Base-by-base conservation (phyloP, 2,797 vertebrate genomes). In the Staurois parvus region DNA sequence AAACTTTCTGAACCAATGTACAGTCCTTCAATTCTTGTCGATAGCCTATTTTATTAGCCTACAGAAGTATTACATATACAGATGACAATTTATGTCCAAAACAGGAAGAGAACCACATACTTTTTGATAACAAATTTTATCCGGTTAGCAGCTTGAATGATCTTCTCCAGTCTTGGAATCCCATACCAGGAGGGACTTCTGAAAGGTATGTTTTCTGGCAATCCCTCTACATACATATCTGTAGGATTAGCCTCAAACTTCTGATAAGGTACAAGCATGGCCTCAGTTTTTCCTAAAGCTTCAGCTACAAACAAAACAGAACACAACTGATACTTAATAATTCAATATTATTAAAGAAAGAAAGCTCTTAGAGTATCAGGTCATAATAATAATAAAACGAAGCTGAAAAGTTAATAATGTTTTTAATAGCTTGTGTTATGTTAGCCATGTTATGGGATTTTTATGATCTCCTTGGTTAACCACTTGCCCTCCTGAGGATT, bases 111-210 rank as follows among this genome's bases (percentile, higher is more conserved):
- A 62, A 37, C 19, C 32, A 75, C 92, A 88, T 91, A 95, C 95
- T 89, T 94, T 91, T 93, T 95, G 79, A 96, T 95, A 5, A 95
- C 89, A 90, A 95, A 96, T 76, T 94, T 95, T 89, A 96, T 93
- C 52, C 87, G 90, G 87, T 90, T 89, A 85, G 92, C 86, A 52
- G 67, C 88, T 93, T 93, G 89, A 86, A 96, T 91, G 56, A 96
- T 95, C 84, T 94, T 92, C 85, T 96, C 94, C 37, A 96, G 92
- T 69, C 94, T 92, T 67, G 94, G 93, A 77, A 95, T 94, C 56
- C 95, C 95, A 37, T 95, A 96, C 94, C 95, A 95, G 0, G 94
- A 94, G 0, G 95, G 95, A 73, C 94, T 95, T 88, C 91, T 91
- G 62, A 96, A 96, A 29, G 94, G 94, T 87, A 95, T 88, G 52